Percentiles rank a stretch among this genome's conserved stretches.
phyloP scores from a whole-genome alignment of 2,888 invertebrate species.

The Ennomos quercinarius region DNA sequence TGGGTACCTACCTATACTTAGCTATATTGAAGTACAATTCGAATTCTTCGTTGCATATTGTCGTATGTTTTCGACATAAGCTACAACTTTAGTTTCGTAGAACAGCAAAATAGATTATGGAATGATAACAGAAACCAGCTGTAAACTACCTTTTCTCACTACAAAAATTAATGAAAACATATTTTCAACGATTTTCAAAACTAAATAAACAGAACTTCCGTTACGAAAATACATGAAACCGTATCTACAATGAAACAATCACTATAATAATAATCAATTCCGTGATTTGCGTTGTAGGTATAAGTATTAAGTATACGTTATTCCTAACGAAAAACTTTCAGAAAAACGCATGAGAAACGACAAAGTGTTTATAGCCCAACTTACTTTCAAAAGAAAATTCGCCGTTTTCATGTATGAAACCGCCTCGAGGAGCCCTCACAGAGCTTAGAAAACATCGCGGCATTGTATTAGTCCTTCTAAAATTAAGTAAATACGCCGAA shows the following conservation, averaged over 20 bases:
- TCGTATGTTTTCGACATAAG: too few relatives aligned
- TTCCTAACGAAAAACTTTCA: constrained; percentile 14
- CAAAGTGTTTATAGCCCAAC: constrained; percentile 33
- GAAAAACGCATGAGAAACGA: not conserved
- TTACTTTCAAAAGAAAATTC: constrained; percentile 64
- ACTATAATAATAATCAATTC: constrained; percentile 3
- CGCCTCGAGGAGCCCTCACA: constrained; percentile 58
- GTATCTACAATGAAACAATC: constrained; percentile 11
- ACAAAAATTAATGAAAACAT: constrained; percentile 17
- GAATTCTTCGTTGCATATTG: too few relatives aligned
- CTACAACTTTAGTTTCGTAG: not conserved
- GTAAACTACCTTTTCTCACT: constrained; percentile 8
- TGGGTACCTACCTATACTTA: too few relatives aligned
- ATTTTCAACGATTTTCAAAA: constrained; percentile 14
- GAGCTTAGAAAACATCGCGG: constrained; percentile 75
- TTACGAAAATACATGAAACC: constrained; percentile 2
- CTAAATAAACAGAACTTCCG: constrained; percentile 22
- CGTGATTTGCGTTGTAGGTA: not conserved
- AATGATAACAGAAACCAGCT: not conserved
- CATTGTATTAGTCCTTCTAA: constrained; percentile 55
- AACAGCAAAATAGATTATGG: not conserved
- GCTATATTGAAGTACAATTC: too few relatives aligned
- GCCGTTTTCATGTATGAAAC: constrained; percentile 68
- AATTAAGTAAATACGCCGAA: constrained; percentile 21
- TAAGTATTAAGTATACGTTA: constrained; percentile 1